Percentiles rank a stretch among this genome's conserved stretches.
These are phyloP conservation scores for Bradypodion ventrale DNA, from an alignment of 2,797 vertebrate species.

Conservation along the genomic window DNA sequence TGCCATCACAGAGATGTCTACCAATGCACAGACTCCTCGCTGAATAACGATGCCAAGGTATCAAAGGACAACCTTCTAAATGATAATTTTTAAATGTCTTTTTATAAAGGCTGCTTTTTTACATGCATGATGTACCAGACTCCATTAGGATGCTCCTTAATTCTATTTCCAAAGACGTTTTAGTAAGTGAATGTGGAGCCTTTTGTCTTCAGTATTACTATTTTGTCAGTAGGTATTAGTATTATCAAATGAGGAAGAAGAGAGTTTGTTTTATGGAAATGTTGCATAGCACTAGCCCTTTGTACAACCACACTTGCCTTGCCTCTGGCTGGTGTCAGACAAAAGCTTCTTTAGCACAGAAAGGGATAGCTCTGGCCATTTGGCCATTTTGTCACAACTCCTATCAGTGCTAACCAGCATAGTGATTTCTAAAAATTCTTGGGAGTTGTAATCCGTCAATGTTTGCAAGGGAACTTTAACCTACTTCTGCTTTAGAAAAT, in stretches of 20 bases:
- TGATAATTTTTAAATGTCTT: no score
- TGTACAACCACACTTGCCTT: not conserved
- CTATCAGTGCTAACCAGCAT: no score
- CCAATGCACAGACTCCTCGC: no score
- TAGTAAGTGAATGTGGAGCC: not conserved
- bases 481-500: not conserved
- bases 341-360: not conserved
- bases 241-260: not conserved
- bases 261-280: not conserved
- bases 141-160: not conserved
- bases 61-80: no score
- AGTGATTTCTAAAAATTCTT: no score
- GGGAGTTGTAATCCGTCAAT: no score
- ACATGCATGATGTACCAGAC: not conserved
- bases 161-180: not conserved
- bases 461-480: no score
- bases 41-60: no score
- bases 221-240: not conserved
- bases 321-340: not conserved
- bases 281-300: not conserved
- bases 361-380: no score
- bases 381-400: no score
- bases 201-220: not conserved
- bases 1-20: no score
- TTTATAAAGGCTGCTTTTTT: not conserved